Percentiles rank a stretch among this genome's conserved stretches.
Conservation (phyloP, 1,140 invertebrate genomes). For the Eumaeus atala region DNA sequence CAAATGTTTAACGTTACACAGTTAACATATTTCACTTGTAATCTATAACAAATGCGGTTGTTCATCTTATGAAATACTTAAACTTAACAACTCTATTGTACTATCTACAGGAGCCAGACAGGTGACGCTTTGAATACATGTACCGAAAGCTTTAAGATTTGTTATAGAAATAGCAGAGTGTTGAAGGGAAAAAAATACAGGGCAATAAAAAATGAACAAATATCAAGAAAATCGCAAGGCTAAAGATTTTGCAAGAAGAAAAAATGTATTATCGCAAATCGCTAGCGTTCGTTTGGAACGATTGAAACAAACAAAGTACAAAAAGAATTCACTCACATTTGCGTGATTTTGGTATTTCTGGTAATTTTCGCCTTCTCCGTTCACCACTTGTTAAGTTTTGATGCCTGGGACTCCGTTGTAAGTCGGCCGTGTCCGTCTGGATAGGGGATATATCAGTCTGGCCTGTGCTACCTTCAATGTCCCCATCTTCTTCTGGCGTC, state of each 20-base stretch:
- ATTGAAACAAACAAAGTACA: slow-evolving; percentile 8
- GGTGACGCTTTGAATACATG: too few relatives aligned
- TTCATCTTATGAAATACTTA: too few relatives aligned
- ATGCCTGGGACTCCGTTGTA: slow-evolving; percentile 55
- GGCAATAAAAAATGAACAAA: too few relatives aligned
- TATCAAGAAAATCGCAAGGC: not conserved
- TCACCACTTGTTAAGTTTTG: slow-evolving; percentile 72
- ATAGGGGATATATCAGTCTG: slow-evolving; percentile 32
- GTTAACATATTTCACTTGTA: too few relatives aligned
- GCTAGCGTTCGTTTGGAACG: slow-evolving; percentile 18
- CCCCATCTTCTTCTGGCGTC: slow-evolving; percentile 59
- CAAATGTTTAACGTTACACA: too few relatives aligned
- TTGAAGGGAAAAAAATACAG: too few relatives aligned
- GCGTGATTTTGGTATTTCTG: slow-evolving; percentile 90
- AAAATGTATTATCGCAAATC: not conserved
- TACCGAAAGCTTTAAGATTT: too few relatives aligned
- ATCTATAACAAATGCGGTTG: too few relatives aligned
- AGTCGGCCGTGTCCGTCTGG: slow-evolving; percentile 38
- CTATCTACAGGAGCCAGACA: too few relatives aligned
- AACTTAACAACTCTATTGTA: too few relatives aligned
- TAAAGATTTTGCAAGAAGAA: not conserved
- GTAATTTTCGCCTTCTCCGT: slow-evolving; percentile 84
- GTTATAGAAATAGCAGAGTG: too few relatives aligned
- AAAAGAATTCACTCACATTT: slow-evolving; percentile 79
- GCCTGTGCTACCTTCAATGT: slow-evolving; percentile 30